These are phyloP conservation scores for Podabrus alpinus DNA, from an alignment of 2,888 invertebrate species.

Conservation along the genomic window DNA sequence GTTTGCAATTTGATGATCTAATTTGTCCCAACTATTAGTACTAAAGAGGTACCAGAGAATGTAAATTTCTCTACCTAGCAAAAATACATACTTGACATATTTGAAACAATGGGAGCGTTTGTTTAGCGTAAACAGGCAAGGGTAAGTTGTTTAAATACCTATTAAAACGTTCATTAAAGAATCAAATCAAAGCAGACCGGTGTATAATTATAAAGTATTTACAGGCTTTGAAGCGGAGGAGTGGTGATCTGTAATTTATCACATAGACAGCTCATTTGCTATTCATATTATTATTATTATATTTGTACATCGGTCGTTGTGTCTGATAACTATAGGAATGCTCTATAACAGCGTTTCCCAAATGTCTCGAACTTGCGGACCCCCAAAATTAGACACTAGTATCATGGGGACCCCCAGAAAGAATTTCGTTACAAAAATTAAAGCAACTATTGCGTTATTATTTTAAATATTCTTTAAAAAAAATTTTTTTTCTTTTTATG, in stretches of 20 bases:
- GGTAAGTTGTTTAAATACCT: slow-evolving; percentile 45
- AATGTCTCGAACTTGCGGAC: no score
- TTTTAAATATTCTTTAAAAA: no score
- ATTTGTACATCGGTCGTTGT: background rate
- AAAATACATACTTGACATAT: slow-evolving; percentile 20
- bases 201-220: slow-evolving; percentile 58
- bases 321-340: background rate
- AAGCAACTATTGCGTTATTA: no score
- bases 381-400: no score
- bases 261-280: slow-evolving; percentile 55
- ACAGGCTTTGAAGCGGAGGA: slow-evolving; percentile 51
- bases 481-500: no score
- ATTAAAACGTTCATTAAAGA: slow-evolving; percentile 54
- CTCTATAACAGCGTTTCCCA: no score
- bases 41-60: background rate
- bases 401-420: no score
- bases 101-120: slow-evolving; percentile 35
- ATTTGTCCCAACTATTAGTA: no score
- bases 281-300: slow-evolving; percentile 52
- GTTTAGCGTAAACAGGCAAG: slow-evolving; percentile 38
- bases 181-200: slow-evolving; percentile 54
- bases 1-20: no score
- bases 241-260: slow-evolving; percentile 55
- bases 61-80: background rate
- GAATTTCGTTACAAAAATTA: no score